Percentiles rank a stretch among this genome's conserved stretches.
Conservation (phyloP, 2,888 invertebrate species). For the Drosophila melanocephala region DNA sequence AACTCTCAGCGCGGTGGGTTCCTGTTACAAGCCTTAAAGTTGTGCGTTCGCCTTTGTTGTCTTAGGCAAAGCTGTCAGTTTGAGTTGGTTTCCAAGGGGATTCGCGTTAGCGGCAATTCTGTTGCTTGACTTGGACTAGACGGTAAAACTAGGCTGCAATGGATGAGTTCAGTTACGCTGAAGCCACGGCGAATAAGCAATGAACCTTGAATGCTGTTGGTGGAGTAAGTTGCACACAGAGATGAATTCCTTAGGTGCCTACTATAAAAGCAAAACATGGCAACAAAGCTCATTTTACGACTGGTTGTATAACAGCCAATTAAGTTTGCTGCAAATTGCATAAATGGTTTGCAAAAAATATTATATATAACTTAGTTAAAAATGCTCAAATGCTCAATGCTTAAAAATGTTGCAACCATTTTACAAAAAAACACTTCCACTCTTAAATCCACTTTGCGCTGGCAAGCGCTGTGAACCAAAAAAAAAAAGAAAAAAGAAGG, state of each 20-base stretch:
- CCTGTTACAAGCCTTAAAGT: not conserved
- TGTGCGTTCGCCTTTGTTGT: slow-evolving; percentile 1
- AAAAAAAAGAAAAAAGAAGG: not conserved
- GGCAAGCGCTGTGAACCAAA: not conserved
- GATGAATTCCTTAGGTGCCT: not conserved
- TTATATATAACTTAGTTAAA: not conserved
- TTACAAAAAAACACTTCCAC: not conserved
- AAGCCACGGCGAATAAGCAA: slow-evolving; percentile 2
- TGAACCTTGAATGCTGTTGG: slow-evolving; percentile 1
- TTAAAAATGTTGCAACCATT: not conserved
- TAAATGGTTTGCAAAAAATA: slow-evolving; percentile 8
- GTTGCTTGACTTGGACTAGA: not conserved
- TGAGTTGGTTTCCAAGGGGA: slow-evolving; percentile 5
- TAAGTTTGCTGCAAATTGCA: slow-evolving; percentile 2
- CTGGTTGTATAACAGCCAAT: slow-evolving; percentile 5
- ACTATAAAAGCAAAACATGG: not conserved
- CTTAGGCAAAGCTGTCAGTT: slow-evolving; percentile 2
- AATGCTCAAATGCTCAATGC: not conserved
- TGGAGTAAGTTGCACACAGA: not conserved
- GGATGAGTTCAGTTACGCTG: slow-evolving; percentile 7
- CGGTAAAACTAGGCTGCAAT: not conserved
- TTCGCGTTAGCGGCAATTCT: not conserved
- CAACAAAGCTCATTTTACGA: not conserved
- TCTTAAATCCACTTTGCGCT: slow-evolving; percentile 27
- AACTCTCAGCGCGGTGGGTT: not conserved